Evolutionary conservation across 2,797 vertebrate species (phyloP).

Genomic region (Crenuchus spilurus): DNA sequence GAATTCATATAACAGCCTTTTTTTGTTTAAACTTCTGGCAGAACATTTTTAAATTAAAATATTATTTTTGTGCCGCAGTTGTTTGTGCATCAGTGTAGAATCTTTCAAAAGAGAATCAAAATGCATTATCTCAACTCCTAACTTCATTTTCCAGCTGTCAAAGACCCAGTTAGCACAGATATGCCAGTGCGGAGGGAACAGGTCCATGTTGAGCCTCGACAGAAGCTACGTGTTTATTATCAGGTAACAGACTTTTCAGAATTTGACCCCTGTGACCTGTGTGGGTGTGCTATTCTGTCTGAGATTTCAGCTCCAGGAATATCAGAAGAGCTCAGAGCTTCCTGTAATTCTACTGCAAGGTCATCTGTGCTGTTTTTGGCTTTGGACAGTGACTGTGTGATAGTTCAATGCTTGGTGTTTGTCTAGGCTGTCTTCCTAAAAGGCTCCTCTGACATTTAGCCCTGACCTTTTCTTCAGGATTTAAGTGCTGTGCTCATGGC

Average conservation of each 20-base stretch:
- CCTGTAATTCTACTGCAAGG: conserved; percentile 76
- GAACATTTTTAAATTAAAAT: too few relatives aligned
- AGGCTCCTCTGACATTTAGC: background rate
- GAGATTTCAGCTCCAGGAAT: conserved; percentile 61
- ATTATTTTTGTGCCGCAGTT: too few relatives aligned
- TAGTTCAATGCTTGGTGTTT: background rate
- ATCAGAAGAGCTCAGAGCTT: conserved; percentile 82
- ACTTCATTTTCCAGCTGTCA: conserved; percentile 78
- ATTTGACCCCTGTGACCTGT: background rate
- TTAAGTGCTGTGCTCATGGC: background rate
- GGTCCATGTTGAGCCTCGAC: conserved; percentile 80
- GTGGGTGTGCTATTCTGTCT: conserved; percentile 60
- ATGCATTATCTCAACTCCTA: conserved; percentile 36
- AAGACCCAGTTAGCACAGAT: conserved; percentile 82
- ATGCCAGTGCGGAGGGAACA: conserved; percentile 83
- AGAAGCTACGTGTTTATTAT: conserved; percentile 89
- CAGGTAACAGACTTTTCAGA: conserved; percentile 74
- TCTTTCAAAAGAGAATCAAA: too few relatives aligned
- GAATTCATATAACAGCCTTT: too few relatives aligned
- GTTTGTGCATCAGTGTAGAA: too few relatives aligned
- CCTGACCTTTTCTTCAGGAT: background rate
- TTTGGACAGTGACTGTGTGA: background rate
- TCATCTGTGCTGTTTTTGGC: conserved; percentile 60
- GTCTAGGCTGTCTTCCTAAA: background rate
- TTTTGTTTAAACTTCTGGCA: too few relatives aligned